Evolutionary conservation across 2,113 vertebrate genomes (phyloP).

Genomic region (Sialia sialis): DNA sequence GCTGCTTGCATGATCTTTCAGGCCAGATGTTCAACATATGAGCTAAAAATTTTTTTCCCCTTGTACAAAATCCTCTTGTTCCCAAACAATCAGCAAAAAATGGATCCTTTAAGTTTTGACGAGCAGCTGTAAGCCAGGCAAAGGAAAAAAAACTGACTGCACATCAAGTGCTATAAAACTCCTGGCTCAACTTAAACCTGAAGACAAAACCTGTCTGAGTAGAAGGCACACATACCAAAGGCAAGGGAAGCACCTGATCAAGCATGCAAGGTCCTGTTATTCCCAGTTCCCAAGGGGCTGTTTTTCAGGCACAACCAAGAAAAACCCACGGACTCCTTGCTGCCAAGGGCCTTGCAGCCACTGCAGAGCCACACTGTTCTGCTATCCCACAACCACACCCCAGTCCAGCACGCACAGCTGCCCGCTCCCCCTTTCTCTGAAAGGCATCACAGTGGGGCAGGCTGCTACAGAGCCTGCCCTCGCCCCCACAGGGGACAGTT

Average conservation of each 20-base stretch:
- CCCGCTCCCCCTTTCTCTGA: neutral
- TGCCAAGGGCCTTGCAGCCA: neutral
- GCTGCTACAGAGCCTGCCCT: neutral
- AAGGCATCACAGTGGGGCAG: neutral
- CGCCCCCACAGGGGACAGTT: neutral
- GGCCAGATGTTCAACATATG: neutral
- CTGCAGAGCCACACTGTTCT: accelerated
- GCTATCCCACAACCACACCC: neutral
- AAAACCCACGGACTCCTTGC: neutral
- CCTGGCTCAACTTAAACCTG: neutral
- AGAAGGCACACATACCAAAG: neutral
- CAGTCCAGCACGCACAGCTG: neutral
- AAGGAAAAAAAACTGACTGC: neutral
- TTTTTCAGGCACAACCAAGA: neutral
- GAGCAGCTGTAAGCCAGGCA: neutral
- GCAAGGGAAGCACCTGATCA: neutral
- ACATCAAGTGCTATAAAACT: neutral
- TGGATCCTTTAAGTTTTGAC: neutral
- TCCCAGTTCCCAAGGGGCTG: neutral
- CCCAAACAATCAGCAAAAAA: neutral
- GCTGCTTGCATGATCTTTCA: neutral
- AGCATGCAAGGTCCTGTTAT: neutral
- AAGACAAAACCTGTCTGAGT: neutral
- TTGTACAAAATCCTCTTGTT: neutral
- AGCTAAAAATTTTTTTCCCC: neutral